These are phyloP conservation scores for Anas platyrhynchos DNA, from an alignment of 2,113 vertebrate species.

Conservation along the genomic window DNA sequence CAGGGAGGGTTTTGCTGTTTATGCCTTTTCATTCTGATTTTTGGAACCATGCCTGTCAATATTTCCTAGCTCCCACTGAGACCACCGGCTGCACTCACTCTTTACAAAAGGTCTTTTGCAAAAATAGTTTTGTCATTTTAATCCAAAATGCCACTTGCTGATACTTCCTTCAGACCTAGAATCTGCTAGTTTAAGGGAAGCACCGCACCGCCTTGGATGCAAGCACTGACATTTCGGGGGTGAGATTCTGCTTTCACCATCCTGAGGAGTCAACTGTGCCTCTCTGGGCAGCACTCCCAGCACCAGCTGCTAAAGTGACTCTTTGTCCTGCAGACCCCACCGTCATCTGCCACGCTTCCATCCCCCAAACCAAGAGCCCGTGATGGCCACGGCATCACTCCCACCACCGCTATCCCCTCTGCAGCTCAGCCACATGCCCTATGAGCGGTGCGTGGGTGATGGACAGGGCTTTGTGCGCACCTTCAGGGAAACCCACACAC, in stretches of 20 bases:
- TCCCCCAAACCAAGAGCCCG: background rate
- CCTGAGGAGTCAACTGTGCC: background rate
- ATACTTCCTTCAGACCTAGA: background rate
- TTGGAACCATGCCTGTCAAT: background rate
- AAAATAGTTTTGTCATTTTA: background rate
- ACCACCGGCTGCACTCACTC: background rate
- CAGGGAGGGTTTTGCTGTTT: background rate
- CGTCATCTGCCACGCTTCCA: background rate
- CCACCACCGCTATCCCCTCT: background rate
- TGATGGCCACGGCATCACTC: background rate
- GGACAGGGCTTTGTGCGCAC: background rate
- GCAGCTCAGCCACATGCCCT: background rate
- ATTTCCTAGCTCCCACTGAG: background rate
- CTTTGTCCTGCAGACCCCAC: background rate
- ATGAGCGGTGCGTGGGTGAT: background rate
- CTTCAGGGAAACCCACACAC: background rate
- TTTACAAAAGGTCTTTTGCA: background rate
- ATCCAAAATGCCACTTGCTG: background rate
- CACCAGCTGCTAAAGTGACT: background rate
- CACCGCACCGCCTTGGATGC: fast-evolving
- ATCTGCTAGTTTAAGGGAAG: background rate
- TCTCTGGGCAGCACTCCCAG: background rate
- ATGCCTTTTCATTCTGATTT: background rate
- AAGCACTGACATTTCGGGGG: background rate
- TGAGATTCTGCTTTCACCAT: background rate